Conservation (phyloP, 1,140 invertebrate species). For the Acromyrmex charruanus region DNA sequence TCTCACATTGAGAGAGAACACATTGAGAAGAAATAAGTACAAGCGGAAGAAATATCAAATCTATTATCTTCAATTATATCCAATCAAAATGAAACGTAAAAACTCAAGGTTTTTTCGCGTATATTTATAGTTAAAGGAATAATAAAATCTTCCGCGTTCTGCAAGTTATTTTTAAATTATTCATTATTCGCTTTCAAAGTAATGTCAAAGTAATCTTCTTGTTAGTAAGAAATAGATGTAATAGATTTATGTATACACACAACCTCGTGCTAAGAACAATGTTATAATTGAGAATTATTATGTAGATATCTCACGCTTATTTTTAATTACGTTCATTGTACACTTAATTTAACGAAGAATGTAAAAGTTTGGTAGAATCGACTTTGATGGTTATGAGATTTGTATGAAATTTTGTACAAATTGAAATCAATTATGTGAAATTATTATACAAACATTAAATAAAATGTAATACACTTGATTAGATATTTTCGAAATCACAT, state of each 20-base stretch:
- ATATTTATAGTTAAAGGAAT: neutral
- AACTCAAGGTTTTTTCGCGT: neutral
- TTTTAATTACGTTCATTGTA: neutral
- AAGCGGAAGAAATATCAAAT: conserved; percentile 6
- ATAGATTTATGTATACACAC: neutral
- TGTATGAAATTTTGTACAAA: neutral
- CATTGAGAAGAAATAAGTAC: neutral
- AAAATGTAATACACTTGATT: no score
- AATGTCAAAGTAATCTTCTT: neutral
- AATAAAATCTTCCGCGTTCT: conserved; percentile 23
- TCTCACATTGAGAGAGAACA: no score
- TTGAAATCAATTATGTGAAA: no score
- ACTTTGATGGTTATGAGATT: neutral
- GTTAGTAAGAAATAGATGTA: neutral
- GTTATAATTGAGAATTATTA: neutral
- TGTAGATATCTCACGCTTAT: neutral
- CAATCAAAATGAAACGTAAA: neutral
- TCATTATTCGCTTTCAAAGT: neutral
- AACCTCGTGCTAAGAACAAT: neutral
- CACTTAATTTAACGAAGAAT: neutral
- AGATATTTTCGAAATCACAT: no score
- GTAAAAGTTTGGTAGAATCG: neutral
- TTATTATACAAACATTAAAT: neutral
- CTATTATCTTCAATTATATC: conserved; percentile 1
- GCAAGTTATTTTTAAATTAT: conserved; percentile 1